These are phyloP conservation scores for Ornithorhynchus anatinus DNA, from an alignment of 2,113 vertebrate species.

Conservation along the genomic window DNA sequence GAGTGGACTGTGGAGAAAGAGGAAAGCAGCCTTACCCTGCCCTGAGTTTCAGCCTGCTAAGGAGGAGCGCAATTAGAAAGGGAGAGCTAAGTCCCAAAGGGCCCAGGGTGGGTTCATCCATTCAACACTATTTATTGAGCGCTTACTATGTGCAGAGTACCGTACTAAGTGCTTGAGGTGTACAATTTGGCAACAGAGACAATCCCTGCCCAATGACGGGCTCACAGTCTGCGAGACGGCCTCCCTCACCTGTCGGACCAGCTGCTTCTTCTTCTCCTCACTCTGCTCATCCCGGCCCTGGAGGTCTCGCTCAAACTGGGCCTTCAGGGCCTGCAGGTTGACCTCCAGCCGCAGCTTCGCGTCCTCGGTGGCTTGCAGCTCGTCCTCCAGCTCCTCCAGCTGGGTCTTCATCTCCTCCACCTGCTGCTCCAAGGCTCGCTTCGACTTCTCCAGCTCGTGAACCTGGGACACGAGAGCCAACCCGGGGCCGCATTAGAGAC, in stretches of 20 bases:
- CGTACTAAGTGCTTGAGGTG: no score
- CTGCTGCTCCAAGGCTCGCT: slow-evolving; percentile 92
- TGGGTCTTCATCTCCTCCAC: slow-evolving; percentile 97
- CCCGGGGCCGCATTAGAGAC: background rate
- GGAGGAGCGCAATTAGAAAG: no score
- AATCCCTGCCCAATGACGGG: background rate
- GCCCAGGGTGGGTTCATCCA: rapidly evolving
- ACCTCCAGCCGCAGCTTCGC: slow-evolving; percentile 96
- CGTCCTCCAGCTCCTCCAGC: slow-evolving; percentile 95
- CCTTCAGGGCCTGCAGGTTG: slow-evolving; percentile 97
- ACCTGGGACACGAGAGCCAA: slow-evolving; percentile 73
- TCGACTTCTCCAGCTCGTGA: slow-evolving; percentile 95
- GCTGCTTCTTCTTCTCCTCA: slow-evolving; percentile 94
- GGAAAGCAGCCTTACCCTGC: no score
- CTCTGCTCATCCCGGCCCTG: slow-evolving; percentile 92
- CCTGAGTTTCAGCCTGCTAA: no score
- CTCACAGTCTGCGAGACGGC: rapidly evolving
- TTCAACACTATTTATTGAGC: no score
- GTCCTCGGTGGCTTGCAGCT: slow-evolving; percentile 95
- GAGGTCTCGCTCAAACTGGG: slow-evolving; percentile 93
- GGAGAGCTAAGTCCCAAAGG: no score
- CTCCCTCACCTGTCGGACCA: slow-evolving; percentile 86
- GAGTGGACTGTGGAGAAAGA: no score
- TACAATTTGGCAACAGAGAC: no score
- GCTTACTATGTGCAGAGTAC: no score